phyloP scores from a whole-genome alignment of 1,140 invertebrate species.

The Drosophila simulans region DNA sequence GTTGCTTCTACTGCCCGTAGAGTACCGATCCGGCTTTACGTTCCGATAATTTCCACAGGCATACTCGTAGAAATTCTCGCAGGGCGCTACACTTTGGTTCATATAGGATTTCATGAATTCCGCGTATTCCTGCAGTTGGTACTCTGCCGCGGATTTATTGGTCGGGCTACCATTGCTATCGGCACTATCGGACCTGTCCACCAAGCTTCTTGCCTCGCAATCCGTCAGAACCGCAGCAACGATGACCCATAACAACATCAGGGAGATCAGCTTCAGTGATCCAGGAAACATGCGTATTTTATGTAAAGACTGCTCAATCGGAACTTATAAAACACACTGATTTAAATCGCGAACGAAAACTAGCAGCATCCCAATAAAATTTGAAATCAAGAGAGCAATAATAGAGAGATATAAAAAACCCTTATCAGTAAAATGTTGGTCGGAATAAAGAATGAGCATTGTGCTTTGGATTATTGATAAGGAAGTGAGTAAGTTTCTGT shows the following conservation, averaged over 20 bases:
- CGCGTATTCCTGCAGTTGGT: constrained; percentile 82
- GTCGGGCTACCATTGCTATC: neutral
- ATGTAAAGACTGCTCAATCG: neutral
- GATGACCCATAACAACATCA: neutral
- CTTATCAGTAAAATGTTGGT: neutral
- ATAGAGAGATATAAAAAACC: neutral
- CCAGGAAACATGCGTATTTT: neutral
- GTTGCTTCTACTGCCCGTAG: constrained; percentile 50
- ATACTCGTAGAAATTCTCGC: constrained; percentile 90
- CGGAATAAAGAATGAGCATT: neutral
- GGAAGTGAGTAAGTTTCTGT: neutral
- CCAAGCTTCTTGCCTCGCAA: neutral
- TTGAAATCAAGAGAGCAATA: neutral
- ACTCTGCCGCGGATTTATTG: neutral
- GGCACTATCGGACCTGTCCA: neutral
- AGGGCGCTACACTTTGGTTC: constrained; percentile 87
- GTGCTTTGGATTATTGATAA: neutral
- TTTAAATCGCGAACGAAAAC: neutral
- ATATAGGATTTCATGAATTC: constrained; percentile 85
- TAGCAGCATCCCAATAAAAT: neutral
- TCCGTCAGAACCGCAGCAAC: neutral
- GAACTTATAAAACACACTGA: neutral
- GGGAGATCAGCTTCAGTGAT: too few relatives aligned
- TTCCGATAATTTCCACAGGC: constrained; percentile 87
- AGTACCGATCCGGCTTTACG: constrained; percentile 45